Conservation (phyloP, 1,140 invertebrate species). For the Nautilus pompilius region DNA sequence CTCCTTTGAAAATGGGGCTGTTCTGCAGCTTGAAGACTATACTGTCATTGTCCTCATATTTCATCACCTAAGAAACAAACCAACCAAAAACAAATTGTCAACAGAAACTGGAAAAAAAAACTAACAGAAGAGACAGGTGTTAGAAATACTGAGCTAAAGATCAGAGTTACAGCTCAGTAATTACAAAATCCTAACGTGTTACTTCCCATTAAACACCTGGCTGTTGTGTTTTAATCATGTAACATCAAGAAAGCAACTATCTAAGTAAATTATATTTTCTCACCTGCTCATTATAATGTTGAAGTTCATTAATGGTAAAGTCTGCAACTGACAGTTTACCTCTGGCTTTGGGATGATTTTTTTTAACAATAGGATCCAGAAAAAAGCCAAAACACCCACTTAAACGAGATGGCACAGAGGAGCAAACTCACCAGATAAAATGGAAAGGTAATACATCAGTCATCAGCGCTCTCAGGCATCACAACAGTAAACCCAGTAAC, state of each 20-base stretch:
- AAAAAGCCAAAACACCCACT: too few species aligned
- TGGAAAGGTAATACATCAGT: too few species aligned
- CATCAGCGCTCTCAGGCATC: too few species aligned
- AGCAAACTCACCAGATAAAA: too few species aligned
- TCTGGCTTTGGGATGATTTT: too few species aligned
- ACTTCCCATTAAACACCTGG: neutral
- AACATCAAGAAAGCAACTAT: neutral
- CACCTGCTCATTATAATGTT: too few species aligned
- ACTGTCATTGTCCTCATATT: slow-evolving; percentile 46
- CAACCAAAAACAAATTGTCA: neutral
- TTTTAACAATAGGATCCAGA: too few species aligned
- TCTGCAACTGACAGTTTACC: too few species aligned
- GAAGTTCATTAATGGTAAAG: too few species aligned
- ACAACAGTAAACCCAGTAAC: too few species aligned
- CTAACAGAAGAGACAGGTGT: neutral
- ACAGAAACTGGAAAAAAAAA: neutral
- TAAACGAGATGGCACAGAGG: too few species aligned
- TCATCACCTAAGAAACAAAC: slow-evolving; percentile 26
- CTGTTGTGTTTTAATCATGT: neutral
- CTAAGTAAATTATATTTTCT: too few species aligned
- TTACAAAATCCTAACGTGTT: neutral
- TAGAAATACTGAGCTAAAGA: neutral
- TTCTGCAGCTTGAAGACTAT: slow-evolving; percentile 47
- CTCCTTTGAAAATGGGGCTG: slow-evolving; percentile 51
- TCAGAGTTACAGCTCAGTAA: neutral